These are phyloP conservation scores for Bhutanitis thaidina DNA, from an alignment of 2,888 invertebrate species.

Conservation along the genomic window DNA sequence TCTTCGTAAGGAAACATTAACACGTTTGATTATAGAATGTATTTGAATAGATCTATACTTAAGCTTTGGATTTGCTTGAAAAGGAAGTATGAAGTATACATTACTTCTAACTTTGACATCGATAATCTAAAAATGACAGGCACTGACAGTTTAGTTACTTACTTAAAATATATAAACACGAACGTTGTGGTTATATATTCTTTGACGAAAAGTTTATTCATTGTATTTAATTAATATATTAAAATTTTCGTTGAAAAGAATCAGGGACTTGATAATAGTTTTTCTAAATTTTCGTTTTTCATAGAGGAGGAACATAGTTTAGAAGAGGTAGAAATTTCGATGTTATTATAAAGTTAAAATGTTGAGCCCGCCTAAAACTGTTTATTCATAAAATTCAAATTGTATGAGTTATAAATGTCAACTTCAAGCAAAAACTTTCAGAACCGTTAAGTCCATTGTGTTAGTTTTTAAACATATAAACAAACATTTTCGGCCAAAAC, in stretches of 20 bases:
- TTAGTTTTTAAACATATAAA: neutral
- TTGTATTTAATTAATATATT: too few relatives aligned
- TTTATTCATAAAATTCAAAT: neutral
- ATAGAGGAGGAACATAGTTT: constrained; percentile 32
- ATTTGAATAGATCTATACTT: too few relatives aligned
- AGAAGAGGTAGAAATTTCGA: constrained; percentile 37
- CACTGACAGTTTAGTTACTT: neutral
- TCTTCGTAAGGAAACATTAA: too few relatives aligned
- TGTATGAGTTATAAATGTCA: neutral
- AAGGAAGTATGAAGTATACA: too few relatives aligned
- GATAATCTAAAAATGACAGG: neutral
- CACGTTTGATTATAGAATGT: too few relatives aligned
- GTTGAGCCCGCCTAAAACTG: neutral
- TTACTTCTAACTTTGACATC: neutral
- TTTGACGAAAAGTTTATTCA: too few relatives aligned
- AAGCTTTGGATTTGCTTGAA: too few relatives aligned
- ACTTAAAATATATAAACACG: neutral
- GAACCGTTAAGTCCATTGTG: neutral
- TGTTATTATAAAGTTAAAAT: constrained; percentile 22
- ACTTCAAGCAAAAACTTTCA: neutral
- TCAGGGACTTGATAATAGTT: neutral
- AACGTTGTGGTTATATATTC: too few relatives aligned
- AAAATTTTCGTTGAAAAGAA: neutral
- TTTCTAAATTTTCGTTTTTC: constrained; percentile 21
- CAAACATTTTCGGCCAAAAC: neutral